These are phyloP conservation scores for Diorhabda carinulata DNA, from an alignment of 1,140 invertebrate genomes.

Conservation along the genomic window DNA sequence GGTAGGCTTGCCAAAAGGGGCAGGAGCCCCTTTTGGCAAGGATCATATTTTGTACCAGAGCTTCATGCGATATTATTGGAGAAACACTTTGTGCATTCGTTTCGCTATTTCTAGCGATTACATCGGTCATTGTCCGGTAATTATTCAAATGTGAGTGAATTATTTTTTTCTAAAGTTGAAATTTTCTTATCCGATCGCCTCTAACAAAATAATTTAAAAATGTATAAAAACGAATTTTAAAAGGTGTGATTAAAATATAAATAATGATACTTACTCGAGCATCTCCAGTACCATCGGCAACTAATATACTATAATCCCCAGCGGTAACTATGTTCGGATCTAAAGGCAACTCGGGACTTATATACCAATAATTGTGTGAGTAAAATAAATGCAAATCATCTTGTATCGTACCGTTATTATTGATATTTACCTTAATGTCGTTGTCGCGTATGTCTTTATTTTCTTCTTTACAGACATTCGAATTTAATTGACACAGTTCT, in stretches of 20 bases:
- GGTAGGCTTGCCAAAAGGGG: too few relatives aligned
- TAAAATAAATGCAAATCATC: conserved; percentile 47
- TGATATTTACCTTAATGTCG: conserved; percentile 19
- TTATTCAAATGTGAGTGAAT: too few relatives aligned
- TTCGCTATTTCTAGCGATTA: too few relatives aligned
- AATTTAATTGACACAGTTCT: conserved; percentile 19
- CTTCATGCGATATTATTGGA: too few relatives aligned
- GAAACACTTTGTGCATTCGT: too few relatives aligned
- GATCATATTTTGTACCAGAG: too few relatives aligned
- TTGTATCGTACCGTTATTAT: conserved; percentile 25
- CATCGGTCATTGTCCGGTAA: too few relatives aligned
- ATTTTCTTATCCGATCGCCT: too few relatives aligned
- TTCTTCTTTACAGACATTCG: conserved; percentile 7
- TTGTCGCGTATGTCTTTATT: conserved; percentile 4
- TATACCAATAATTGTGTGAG: conserved; percentile 53
- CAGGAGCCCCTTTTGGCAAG: too few relatives aligned
- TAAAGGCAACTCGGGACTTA: conserved; percentile 50
- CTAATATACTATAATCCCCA: conserved; percentile 17
- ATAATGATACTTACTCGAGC: conserved; percentile 19
- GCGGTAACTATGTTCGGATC: conserved; percentile 47
- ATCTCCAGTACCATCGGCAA: conserved; percentile 9
- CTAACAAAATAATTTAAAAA: too few relatives aligned
- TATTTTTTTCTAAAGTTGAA: too few relatives aligned
- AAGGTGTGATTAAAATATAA: conserved; percentile 8
- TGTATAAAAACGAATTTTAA: too few relatives aligned